Conservation (phyloP, 2,888 invertebrate species). For the Hirtodrosophila confusa region DNA sequence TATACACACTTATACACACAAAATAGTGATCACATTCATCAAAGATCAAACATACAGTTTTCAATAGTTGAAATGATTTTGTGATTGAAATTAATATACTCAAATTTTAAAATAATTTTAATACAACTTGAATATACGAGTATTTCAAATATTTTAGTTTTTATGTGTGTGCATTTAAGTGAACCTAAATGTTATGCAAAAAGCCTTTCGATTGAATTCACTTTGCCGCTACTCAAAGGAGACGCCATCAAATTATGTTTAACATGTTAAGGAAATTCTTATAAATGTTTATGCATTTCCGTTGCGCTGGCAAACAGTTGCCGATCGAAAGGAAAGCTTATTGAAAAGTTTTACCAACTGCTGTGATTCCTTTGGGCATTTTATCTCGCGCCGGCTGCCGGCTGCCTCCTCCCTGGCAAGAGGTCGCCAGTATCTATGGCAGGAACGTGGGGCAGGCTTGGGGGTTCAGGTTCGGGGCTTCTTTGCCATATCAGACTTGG, state of each 20-base stretch:
- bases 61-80: too few species aligned
- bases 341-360: conserved; percentile 72
- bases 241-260: conserved; percentile 56
- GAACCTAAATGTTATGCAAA: conserved; percentile 3
- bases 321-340: conserved; percentile 51
- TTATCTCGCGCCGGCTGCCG: conserved; percentile 45
- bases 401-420: conserved; percentile 1
- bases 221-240: conserved; percentile 18
- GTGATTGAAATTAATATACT: not conserved
- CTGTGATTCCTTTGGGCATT: conserved; percentile 66
- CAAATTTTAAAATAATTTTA: too few species aligned
- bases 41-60: too few species aligned
- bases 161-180: conserved; percentile 3
- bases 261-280: conserved; percentile 60
- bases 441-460: conserved; percentile 9
- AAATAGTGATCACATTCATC: too few species aligned
- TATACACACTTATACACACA: too few species aligned
- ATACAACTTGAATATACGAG: too few species aligned
- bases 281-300: conserved; percentile 71
- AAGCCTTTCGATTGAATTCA: conserved; percentile 28
- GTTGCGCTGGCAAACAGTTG: conserved; percentile 47
- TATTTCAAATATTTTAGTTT: too few species aligned
- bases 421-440: conserved; percentile 34
- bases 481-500: not conserved
- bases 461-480: not conserved